Percentiles rank a stretch among this genome's conserved stretches.
Conservation (phyloP, 2,888 invertebrate genomes). For the Ditylenchus weischeri region DNA sequence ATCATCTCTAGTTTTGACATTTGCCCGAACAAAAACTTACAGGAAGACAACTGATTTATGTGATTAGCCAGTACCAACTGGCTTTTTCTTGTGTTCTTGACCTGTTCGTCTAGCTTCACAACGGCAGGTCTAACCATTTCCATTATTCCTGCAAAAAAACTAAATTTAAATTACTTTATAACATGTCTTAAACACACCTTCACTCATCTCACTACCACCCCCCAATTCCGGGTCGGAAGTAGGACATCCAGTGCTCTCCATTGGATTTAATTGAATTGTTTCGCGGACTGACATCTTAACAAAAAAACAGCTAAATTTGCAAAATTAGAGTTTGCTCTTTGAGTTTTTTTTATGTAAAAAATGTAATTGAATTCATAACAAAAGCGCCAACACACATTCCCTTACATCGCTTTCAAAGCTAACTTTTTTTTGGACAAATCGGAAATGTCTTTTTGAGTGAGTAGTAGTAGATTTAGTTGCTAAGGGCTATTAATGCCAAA, state of each 20-base stretch:
- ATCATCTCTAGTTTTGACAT: too few relatives aligned
- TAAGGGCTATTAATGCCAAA: too few relatives aligned
- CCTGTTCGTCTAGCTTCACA: constrained; percentile 37
- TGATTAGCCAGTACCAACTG: constrained; percentile 34
- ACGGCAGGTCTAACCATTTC: constrained; percentile 38
- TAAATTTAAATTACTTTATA: neutral
- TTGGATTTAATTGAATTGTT: constrained; percentile 6
- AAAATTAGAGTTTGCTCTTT: too few relatives aligned
- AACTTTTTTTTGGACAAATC: too few relatives aligned
- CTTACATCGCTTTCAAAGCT: too few relatives aligned
- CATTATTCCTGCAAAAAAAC: constrained; percentile 36
- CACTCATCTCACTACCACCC: constrained; percentile 23
- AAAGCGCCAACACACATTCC: too few relatives aligned
- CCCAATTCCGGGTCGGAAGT: constrained; percentile 2
- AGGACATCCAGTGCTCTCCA: neutral
- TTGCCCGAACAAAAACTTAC: constrained; percentile 23
- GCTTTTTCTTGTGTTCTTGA: constrained; percentile 42
- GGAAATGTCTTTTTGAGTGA: too few relatives aligned
- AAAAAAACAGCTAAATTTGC: neutral
- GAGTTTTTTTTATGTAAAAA: too few relatives aligned
- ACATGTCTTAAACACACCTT: constrained; percentile 11
- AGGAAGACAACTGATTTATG: constrained; percentile 36
- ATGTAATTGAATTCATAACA: too few relatives aligned
- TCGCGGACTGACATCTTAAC: constrained; percentile 6
- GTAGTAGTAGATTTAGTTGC: too few relatives aligned